phyloP scores from a whole-genome alignment of 2,113 vertebrate species.

The Anoura caudifer region DNA sequence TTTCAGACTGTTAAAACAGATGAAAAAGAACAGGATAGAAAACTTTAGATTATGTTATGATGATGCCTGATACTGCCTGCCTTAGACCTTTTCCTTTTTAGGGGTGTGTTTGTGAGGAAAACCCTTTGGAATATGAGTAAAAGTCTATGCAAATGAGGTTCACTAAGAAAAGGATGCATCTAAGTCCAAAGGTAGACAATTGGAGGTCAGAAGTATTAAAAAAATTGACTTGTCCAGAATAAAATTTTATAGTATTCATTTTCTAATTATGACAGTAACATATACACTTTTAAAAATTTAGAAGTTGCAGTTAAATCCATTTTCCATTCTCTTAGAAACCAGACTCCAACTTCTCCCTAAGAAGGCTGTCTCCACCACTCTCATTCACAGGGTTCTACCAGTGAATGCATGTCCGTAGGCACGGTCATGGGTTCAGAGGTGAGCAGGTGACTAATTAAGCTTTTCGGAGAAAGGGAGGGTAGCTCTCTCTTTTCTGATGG shows the following conservation, averaged over 20 bases:
- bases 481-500: not conserved
- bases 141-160: not conserved
- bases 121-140: not conserved
- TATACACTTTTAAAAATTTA: not conserved
- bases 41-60: too few species aligned
- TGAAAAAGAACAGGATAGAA: not conserved
- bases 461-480: not conserved
- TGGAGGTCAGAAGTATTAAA: not conserved
- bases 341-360: not conserved
- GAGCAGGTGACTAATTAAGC: not conserved
- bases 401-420: not conserved
- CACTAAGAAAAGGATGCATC: not conserved
- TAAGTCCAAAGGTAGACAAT: not conserved
- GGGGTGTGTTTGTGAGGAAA: not conserved
- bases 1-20: not conserved
- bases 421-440: too few species aligned
- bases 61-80: not conserved
- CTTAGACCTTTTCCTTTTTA: not conserved
- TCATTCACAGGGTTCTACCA: not conserved
- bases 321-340: not conserved
- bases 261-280: not conserved
- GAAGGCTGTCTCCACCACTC: fast-evolving
- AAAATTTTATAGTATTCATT: not conserved
- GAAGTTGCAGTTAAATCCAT: not conserved
- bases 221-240: not conserved